Evolutionary conservation across 2,888 invertebrate species (phyloP).

Genomic region (Coecobrya sp.): DNA sequence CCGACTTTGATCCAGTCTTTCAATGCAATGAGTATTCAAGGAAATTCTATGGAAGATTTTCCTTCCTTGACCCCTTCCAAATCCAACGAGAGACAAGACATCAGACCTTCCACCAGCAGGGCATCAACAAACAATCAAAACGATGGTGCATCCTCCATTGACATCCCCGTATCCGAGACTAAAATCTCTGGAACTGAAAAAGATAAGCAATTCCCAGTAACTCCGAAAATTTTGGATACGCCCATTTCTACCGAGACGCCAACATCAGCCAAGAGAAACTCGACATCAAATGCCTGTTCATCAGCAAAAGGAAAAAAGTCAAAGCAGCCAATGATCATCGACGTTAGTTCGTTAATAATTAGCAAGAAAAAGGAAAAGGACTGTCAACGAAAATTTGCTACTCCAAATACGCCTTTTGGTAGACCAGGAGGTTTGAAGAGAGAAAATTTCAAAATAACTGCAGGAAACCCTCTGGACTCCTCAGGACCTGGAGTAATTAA

Average conservation of each 20-base stretch:
- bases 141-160: too few species aligned
- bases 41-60: background rate
- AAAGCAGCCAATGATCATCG: constrained; percentile 82
- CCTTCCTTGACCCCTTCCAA: background rate
- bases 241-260: too few species aligned
- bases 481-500: constrained; percentile 84
- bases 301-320: constrained; percentile 74
- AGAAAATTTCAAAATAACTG: constrained; percentile 76
- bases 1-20: background rate
- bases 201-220: background rate
- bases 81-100: background rate
- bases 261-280: background rate
- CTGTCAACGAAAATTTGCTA: background rate
- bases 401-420: background rate
- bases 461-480: constrained; percentile 84
- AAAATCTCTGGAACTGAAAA: background rate
- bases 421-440: background rate
- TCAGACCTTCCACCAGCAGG: background rate
- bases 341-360: constrained; percentile 70
- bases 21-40: background rate
- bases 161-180: too few species aligned
- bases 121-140: background rate
- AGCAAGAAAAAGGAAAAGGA: constrained; percentile 47
- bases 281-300: background rate
- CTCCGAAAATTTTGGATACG: background rate